A percentile compares a stretch with the other conserved stretches of the same genome.
Evolutionary conservation across 2,113 vertebrate species (phyloP).

Genomic region (Rhagologus leucostigma): DNA sequence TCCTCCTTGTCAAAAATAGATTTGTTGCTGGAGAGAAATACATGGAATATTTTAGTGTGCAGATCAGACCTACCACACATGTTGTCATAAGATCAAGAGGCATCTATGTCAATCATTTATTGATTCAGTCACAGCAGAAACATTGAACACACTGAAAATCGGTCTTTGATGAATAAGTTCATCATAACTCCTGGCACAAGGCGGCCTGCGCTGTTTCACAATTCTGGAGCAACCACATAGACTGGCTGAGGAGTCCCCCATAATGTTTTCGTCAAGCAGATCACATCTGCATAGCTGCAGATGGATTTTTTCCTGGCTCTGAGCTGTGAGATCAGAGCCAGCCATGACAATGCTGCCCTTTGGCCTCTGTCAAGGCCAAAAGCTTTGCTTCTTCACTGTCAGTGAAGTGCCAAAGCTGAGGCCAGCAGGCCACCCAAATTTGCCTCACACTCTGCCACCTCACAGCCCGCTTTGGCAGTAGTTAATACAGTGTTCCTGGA

Average conservation of each 20-base stretch:
- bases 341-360: fast-evolving
- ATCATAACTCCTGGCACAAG: neutral
- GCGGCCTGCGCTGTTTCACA: neutral
- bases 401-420: neutral
- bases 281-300: neutral
- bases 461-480: neutral
- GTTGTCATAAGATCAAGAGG: neutral
- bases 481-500: neutral
- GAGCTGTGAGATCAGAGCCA: neutral
- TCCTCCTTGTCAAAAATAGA: neutral
- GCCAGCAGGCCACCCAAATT: neutral
- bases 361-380: neutral
- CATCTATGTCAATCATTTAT: neutral
- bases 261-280: neutral
- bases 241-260: neutral
- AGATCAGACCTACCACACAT: neutral
- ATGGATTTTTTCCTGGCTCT: neutral
- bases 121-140: neutral
- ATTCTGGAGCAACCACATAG: fast-evolving
- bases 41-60: neutral
- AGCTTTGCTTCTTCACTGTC: neutral
- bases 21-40: neutral
- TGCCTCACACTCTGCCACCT: neutral
- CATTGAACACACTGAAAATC: neutral
- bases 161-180: neutral